Evolutionary conservation across 2,888 invertebrate species (phyloP), one percentile per base, ranked within the genome.

Genomic region (Cylloceria caligata): DNA sequence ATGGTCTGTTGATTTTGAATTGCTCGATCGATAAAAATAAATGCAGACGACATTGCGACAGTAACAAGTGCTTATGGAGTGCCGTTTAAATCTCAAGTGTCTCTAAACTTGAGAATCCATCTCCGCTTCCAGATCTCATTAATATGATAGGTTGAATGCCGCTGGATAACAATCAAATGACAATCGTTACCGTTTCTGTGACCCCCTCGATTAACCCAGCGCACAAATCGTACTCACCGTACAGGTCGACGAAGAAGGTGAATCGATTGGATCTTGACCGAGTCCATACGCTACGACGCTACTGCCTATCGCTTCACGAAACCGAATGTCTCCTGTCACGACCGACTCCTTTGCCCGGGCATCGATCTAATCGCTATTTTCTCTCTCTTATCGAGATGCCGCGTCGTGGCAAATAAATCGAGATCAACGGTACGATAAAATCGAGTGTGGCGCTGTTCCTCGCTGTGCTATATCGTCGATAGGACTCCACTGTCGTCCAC

Each of bases 331-430:
- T 39, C 49, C 39, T 21, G 74, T 78, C 74, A 78, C 78, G 81
- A 74, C 57, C 78, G 49, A 78, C 78, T 78, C 73, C 75, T 76
- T 73, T 36, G 76, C 69, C 64, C 64, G 39, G 72, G 57, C 72
- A 72, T 80, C 65, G 77, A 81, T 80, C 74, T 68, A 80, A 80
- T 83, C 75, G 78, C 55, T 64, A 30, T 67, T 64, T 42, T 27
- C 30, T n/a, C n/a, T 34, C 34, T 57, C n/a, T 39, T 52, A 72
- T 74, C 45, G 74, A 75, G 73, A 81, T 57, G 45, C 45, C 64
- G 73, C 39, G 68, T 76, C 73, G 64, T 75, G 72, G 75, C 69
- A 79, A 81, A 81, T 81, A 84, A 84, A 84, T 84, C 76, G 73
- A 76, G 79, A 84, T 81, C 62, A 73, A 81, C 34, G 60, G 19